Evolutionary conservation across 2,113 vertebrate species (phyloP).

Genomic region (Bubalus kerabau): DNA sequence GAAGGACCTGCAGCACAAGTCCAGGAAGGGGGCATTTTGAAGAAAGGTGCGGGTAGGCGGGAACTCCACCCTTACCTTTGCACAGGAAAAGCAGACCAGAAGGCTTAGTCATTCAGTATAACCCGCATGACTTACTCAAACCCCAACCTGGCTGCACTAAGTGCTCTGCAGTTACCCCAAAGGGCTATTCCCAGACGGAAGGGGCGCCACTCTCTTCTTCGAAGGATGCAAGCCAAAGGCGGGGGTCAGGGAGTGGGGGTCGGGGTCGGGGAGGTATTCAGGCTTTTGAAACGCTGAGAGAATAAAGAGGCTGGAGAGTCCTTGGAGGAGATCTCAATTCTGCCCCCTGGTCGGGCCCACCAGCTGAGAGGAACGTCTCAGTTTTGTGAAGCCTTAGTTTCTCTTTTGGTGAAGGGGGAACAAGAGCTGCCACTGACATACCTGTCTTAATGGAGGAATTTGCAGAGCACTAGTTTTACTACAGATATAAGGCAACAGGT

Average conservation of each 20-base stretch:
- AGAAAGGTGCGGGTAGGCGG: not conserved
- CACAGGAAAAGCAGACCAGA: not conserved
- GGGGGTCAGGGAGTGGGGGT: too few species aligned
- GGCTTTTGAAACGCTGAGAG: not conserved
- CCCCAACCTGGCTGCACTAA: accelerated
- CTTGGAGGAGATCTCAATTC: not conserved
- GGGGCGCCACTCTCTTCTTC: not conserved
- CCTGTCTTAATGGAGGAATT: not conserved
- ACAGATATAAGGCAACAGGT: not conserved
- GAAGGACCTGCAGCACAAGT: not conserved
- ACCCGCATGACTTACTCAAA: not conserved
- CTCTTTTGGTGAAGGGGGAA: not conserved
- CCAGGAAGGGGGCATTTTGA: not conserved
- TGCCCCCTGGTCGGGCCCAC: not conserved
- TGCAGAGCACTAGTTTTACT: not conserved
- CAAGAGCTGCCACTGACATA: not conserved
- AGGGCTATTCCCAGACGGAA: too few species aligned
- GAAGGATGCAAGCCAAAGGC: not conserved
- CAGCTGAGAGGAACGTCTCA: not conserved
- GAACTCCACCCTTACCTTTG: not conserved
- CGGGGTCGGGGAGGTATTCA: not conserved
- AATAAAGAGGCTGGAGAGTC: not conserved
- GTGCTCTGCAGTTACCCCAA: not conserved
- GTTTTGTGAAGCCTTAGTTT: not conserved
- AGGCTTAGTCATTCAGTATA: not conserved